Base-by-base conservation (phyloP, 2,113 vertebrate species). In the Chaetorhynchus papuensis region DNA sequence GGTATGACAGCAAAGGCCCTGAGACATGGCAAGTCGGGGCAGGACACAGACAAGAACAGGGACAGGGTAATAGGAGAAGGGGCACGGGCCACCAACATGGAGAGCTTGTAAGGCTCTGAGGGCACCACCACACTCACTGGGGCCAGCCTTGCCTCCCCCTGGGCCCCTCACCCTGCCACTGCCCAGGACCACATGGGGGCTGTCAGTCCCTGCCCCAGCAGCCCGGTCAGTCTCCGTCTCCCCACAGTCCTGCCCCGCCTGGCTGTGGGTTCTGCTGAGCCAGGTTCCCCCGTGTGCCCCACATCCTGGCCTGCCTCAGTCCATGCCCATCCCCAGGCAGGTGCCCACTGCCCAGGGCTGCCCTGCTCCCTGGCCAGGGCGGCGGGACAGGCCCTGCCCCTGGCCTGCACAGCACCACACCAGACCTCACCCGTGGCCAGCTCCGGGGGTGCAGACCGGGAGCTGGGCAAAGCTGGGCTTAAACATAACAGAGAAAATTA, bases 1-100 rank as follows among this genome's bases (percentile, higher is more conserved):
- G 17, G 19, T 49, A 44, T 0, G 0, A 50, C 15, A 57, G 45
- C 64, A 82, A 71, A 71, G 0, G 3, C 44, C 57, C 52, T 64
- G 44, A 60, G 44, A 47, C 1, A 1, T 2, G 33, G 20, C 0
- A 0, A 54, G 30, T 20, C 0, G 0, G 49, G 6, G 26, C 4
- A 3, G 0, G 0, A 30, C 0, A 0, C 28, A 37, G 54, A 77
- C 41, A 15, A 35, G 31, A 35, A 20, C 9, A 28, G 37, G 41
- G 60, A 47, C 0, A 0, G 37, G 1, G 1, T 44, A 59, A 20
- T 5, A 61, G 37, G 6, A 81, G 41, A 74, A 59, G 19, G 21
- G 30, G 6, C 27, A 45, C 0, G 0, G 11, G 16, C 7, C 31
- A 74, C 10, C 1, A 5, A 31, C 47, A 37, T 3, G 14, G 8